Evolutionary conservation across 2,888 invertebrate genomes (phyloP).

Genomic region (Ornithoptera alexandrae): DNA sequence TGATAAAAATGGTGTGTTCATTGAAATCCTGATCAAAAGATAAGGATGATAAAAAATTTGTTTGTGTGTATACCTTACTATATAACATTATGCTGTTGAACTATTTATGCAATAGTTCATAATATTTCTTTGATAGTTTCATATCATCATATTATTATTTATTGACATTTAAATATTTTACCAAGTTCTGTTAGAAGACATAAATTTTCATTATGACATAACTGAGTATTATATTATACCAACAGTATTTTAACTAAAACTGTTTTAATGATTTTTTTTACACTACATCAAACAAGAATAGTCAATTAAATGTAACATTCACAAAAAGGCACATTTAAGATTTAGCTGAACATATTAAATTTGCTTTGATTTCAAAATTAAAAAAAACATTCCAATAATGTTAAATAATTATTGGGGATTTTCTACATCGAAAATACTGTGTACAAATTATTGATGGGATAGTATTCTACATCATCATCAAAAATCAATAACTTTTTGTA

Average conservation of each 20-base stretch:
- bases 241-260: not conserved
- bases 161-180: not conserved
- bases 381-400: slow-evolving; percentile 26
- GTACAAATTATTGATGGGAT: not conserved
- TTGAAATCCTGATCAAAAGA: not conserved
- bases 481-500: not conserved
- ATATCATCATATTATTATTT: not conserved
- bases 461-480: not conserved
- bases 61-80: not conserved
- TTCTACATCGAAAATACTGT: not conserved
- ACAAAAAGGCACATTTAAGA: not conserved
- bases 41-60: not conserved
- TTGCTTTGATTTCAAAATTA: slow-evolving; percentile 19
- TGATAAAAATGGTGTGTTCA: not conserved
- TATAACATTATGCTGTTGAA: not conserved
- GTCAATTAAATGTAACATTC: not conserved
- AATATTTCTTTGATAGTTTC: not conserved
- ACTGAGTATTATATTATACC: not conserved
- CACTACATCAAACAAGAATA: not conserved
- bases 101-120: not conserved
- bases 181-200: not conserved
- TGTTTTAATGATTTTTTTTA: not conserved
- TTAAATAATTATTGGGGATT: not conserved
- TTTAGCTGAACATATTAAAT: not conserved
- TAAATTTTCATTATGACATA: too few relatives aligned